A percentile compares a stretch with the other conserved stretches of the same genome.
Evolutionary conservation across 1,140 invertebrate species (phyloP).

Genomic region (Cydia splendana): DNA sequence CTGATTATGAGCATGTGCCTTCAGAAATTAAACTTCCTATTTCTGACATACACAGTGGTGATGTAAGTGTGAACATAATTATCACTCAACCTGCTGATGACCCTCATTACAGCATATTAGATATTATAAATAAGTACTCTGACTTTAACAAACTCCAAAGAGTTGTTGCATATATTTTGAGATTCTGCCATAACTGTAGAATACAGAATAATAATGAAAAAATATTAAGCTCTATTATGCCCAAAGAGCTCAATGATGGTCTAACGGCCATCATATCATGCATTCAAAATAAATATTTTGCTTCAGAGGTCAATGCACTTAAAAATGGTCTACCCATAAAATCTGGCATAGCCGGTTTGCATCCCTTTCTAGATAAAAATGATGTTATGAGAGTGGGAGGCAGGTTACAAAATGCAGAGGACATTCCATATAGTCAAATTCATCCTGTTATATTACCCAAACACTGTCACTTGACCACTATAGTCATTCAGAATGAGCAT

Average conservation of each 20-base stretch:
- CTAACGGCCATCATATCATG: conserved; percentile 3
- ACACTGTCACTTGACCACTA: conserved; percentile 17
- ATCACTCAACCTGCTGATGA: too few relatives aligned
- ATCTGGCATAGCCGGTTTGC: conserved; percentile 6
- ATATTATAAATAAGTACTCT: too few relatives aligned
- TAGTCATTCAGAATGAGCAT: conserved; percentile 37
- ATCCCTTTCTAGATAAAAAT: conserved; percentile 35
- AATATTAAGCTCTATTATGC: conserved; percentile 4
- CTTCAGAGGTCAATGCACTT: not conserved
- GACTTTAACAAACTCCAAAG: too few relatives aligned
- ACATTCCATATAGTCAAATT: conserved; percentile 33
- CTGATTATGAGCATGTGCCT: not conserved
- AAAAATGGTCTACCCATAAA: conserved; percentile 3
- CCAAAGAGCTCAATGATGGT: conserved; percentile 27
- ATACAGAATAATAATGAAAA: not conserved
- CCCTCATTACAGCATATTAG: too few relatives aligned
- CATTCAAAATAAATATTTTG: conserved; percentile 21
- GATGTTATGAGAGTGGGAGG: conserved; percentile 30
- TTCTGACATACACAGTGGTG: too few relatives aligned
- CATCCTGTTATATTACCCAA: conserved; percentile 39
- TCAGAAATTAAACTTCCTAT: too few relatives aligned
- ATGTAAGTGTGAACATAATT: too few relatives aligned
- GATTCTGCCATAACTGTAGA: too few relatives aligned
- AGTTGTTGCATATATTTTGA: too few relatives aligned
- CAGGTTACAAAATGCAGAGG: conserved; percentile 33